Base-by-base conservation (phyloP, 2,888 invertebrate species). In the Neoitamus cyanurus region DNA sequence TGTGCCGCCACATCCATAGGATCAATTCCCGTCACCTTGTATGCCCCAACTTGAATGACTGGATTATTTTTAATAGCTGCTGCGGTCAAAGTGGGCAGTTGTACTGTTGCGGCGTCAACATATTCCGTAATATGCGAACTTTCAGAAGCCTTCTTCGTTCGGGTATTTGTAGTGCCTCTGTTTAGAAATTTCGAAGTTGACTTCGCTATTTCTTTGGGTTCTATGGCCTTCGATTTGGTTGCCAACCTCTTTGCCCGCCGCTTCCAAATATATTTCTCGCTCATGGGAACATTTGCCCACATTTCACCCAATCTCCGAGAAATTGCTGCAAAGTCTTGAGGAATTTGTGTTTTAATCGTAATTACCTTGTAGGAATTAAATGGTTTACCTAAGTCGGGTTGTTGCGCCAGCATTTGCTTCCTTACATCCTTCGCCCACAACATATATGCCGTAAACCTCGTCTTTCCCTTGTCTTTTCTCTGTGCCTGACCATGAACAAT, bases 1-100 rank as follows among this genome's bases (percentile, higher is more conserved):
- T 98, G 98, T 0, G 98, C 98, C 0, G 98, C 98, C 28, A 97
- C 96, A 90, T 98, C 98, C 0, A 97, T 94, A 0, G 97, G 95
- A 84, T 95, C 94, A 70, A 96, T 96, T 7, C 95, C 95, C 6
- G 94, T 93, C 30, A 94, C 94, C 90, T 94, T 94, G 90, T 93
- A 94, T 88, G 92, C 90, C 5, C 91, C 87, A 84, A 89, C 87
- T 15, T 30, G 80, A 69, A 68, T 90, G 87, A 90, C 90, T 73
- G 58, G 82, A 73, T 37, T 83, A 25, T 25, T 75, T 73, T 83
- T 83, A 9, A 58, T 58, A 58, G 58, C 58, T 20, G 20, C 58
- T 25, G 58, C 7, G 1, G 73, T 75, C n/a, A 70, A 30, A 28
- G 30, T 28, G 6, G 34, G 30, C n/a, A 31, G 31, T 31, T 31